Percentiles rank a stretch among this genome's conserved stretches.
Conservation (phyloP, 1,140 invertebrate genomes). For the Diabrotica undecimpunctata region DNA sequence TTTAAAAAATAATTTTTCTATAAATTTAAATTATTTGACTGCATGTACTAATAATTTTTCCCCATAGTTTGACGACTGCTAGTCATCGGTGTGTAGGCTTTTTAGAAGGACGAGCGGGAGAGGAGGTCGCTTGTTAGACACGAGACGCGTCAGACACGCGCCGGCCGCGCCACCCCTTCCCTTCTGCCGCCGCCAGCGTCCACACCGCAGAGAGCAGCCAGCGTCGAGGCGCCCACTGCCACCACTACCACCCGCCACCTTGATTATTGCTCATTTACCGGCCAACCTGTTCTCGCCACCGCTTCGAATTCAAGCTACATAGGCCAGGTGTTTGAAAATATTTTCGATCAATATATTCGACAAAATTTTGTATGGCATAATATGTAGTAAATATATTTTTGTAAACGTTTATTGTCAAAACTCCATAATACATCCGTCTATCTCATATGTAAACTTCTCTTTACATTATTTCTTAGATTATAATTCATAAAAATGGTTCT, state of each 20-base stretch:
- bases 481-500: no score
- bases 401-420: no score
- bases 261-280: slow-evolving; percentile 44
- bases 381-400: no score
- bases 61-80: slow-evolving; percentile 29
- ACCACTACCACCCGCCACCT: slow-evolving; percentile 32
- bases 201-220: slow-evolving; percentile 37
- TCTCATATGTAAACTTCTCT: no score
- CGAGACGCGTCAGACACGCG: slow-evolving; percentile 48
- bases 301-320: background rate
- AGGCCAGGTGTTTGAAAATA: background rate
- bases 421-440: no score
- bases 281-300: slow-evolving; percentile 39
- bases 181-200: slow-evolving; percentile 26
- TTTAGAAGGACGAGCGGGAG: slow-evolving; percentile 25
- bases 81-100: slow-evolving; percentile 19
- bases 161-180: slow-evolving; percentile 24
- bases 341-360: no score
- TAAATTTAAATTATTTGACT: no score
- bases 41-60: background rate
- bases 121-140: slow-evolving; percentile 46
- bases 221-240: slow-evolving; percentile 36
- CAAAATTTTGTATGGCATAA: no score
- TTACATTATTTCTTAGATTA: no score
- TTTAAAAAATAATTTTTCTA: no score